Percentiles rank a stretch among this genome's conserved stretches.
phyloP scores from a whole-genome alignment of 2,797 vertebrate species.

The Geotria australis region DNA sequence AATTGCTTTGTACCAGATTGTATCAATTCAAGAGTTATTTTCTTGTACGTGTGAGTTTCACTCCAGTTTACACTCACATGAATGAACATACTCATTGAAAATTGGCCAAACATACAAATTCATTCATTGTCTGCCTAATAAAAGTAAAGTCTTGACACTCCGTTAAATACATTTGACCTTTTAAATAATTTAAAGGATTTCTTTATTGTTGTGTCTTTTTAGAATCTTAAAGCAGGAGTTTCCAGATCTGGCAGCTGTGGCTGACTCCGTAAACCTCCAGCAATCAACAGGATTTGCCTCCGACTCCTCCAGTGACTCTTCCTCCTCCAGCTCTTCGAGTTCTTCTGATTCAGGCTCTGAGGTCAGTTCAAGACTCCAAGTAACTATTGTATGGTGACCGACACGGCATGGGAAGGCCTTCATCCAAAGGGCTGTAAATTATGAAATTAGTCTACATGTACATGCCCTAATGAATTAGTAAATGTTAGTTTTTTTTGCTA shows the following conservation, averaged over 20 bases:
- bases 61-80: neutral
- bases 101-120: neutral
- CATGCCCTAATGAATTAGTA: no score
- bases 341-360: slow-evolving; percentile 64
- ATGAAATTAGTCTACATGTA: no score
- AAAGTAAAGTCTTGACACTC: no score
- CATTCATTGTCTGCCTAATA: no score
- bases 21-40: neutral
- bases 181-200: neutral
- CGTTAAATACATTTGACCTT: no score
- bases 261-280: slow-evolving; percentile 76
- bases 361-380: slow-evolving; percentile 17
- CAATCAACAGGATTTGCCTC: slow-evolving; percentile 90
- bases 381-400: no score
- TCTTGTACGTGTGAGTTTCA: neutral
- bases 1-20: no score
- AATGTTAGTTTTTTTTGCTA: no score
- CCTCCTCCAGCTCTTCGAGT: slow-evolving; percentile 66
- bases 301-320: slow-evolving; percentile 82
- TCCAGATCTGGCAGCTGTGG: slow-evolving; percentile 51
- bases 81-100: neutral
- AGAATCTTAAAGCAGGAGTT: slow-evolving; percentile 73
- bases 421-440: no score
- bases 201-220: neutral
- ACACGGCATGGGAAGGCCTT: no score